Evolutionary conservation across 2,797 vertebrate species (phyloP), one percentile per base, ranked within the genome.

Genomic region (Spinus pinus): DNA sequence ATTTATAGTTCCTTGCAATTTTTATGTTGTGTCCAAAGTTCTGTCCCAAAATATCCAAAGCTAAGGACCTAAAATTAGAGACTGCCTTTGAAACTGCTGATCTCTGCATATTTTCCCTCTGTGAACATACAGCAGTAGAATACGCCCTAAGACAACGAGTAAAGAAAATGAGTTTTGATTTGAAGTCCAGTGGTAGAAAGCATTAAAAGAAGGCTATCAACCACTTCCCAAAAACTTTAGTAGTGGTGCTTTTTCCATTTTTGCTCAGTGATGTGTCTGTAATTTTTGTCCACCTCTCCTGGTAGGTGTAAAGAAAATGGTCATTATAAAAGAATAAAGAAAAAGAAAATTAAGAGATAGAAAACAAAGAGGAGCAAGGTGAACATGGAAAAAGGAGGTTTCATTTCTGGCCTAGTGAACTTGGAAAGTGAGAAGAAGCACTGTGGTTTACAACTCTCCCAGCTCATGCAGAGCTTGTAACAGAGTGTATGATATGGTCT

Each of bases 51-150:
- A 96, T 96, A 95, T 66, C 91, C 77, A 41, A 90, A 86, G 81
- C 77, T 93, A 78, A 79, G 91, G 84, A 92, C 89, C 94, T 96
- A 93, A 88, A 97, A 96, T 97, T 97, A 97, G 93, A 97, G 92
- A 83, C 54, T 88, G 89, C 82, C 49, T 82, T 87, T 93, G 84
- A 84, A 96, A 96, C 57, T 96, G 94, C 91, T 96, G 94, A 95
- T 81, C 58, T 83, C 69, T 91, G 85, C 77, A 71, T 92, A 88
- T 94, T 95, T 96, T 74, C 81, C 42, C 72, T 81, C 81, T 87
- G 81, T 47, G 93, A 83, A 30, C 49, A 85, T 44, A 33, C n/a
- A 95, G 78, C 79, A 85, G 75, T 17, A 93, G 92, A 95, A 92
- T 70, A 96, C 90, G 31, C 93, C 96, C 95, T 92, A 80, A 89